Base-by-base conservation (phyloP, 2,113 vertebrate species). In the Malurus alboscapulatus region DNA sequence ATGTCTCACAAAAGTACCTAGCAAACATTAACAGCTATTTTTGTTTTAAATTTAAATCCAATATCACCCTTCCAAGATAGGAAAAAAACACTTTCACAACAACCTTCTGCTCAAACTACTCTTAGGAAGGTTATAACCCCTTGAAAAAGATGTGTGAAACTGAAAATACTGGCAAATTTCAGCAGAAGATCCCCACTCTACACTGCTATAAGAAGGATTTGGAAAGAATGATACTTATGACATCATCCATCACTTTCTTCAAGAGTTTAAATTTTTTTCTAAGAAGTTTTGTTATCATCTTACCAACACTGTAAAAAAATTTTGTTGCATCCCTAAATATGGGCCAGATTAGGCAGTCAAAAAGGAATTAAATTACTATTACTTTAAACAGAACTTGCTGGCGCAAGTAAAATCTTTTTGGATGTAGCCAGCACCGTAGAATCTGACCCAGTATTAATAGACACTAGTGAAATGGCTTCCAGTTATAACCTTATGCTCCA, bases 171-270 rank as follows among this genome's bases (percentile, higher is more conserved):
- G 32, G 26, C 53, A 92, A 58, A 17, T 66, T 86, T 87, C 76
- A 90, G 53, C 44, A 69, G 53, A 71, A 78, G 58, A 48, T 27
- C 36, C 24, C 8, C 4, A 67, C 20, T 88, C 24, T 67, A 48
- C 4, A 29, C 6, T 54, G 34, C 45, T 90, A 10, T 57, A 91
- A 83, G 54, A 45, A 92, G 48, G 19, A 74, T 30, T 62, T 86
- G 76, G 72, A 94, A 85, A 88, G 40, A 92, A 86, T 83, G 5
- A 83, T 81, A 42, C 12, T 42, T 65, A 68, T 13, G 18, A 90
- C 55, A 85, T 86, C 69, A 86, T n/a, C 48, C 91, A 65, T 83
- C 83, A 66, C 44, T 94, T 95, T 94, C 59, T 87, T 80, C 54
- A 86, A 90, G 34, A 80, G 42, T 50, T 81, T 90, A 91, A 54